These are phyloP conservation scores for Rhombomys opimus DNA, from an alignment of 2,113 vertebrate species.

Conservation along the genomic window DNA sequence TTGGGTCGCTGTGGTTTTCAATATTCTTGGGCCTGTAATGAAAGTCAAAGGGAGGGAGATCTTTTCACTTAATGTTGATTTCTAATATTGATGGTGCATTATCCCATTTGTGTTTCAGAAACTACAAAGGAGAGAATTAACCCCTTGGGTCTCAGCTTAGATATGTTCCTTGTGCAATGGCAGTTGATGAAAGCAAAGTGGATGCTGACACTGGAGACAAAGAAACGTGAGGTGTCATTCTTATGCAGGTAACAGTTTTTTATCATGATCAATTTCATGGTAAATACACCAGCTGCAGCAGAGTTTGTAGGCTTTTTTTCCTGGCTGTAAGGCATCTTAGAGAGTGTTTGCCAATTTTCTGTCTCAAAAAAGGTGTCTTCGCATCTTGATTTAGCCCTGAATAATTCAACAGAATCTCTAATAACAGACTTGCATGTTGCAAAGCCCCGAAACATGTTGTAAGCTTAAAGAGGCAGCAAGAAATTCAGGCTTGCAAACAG, in stretches of 20 bases:
- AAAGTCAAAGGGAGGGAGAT: constrained; percentile 63
- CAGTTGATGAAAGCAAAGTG: constrained; percentile 31
- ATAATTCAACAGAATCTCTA: constrained; percentile 90
- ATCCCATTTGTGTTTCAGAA: constrained; percentile 53
- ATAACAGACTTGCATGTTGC: constrained; percentile 82
- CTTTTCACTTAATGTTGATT: constrained; percentile 70
- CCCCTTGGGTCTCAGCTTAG: constrained; percentile 47
- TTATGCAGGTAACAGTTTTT: constrained; percentile 77
- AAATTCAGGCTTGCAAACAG: constrained; percentile 66
- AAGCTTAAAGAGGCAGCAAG: constrained; percentile 82
- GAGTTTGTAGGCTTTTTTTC: constrained; percentile 67
- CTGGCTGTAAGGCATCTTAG: constrained; percentile 85
- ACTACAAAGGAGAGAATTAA: constrained; percentile 59
- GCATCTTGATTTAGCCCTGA: constrained; percentile 89
- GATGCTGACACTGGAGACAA: constrained; percentile 27
- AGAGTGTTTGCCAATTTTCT: constrained; percentile 87
- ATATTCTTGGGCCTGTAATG: constrained; percentile 72
- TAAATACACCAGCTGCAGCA: constrained; percentile 85
- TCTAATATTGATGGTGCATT: constrained; percentile 66
- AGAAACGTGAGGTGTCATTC: constrained; percentile 67
- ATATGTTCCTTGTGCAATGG: neutral
- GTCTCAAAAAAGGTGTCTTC: constrained; percentile 89
- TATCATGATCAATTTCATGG: constrained; percentile 79
- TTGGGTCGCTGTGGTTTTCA: constrained; percentile 69
- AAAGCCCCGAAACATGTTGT: constrained; percentile 75